Evolutionary conservation across 1,140 invertebrate genomes (phyloP).

Genomic region (Dreissena polymorpha): DNA sequence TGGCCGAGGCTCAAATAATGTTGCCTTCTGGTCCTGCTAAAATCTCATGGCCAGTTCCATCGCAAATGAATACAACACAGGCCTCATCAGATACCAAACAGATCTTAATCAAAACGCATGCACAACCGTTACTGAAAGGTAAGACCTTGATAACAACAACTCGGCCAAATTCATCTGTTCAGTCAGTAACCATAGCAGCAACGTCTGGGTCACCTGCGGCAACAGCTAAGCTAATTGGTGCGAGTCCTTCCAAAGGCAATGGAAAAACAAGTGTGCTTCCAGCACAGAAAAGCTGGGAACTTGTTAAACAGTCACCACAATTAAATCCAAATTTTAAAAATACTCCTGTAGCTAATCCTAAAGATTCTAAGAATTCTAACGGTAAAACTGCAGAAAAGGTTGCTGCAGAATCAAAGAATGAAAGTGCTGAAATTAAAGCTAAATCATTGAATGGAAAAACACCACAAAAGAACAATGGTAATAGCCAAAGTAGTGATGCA

Average conservation of each 20-base stretch:
- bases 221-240: slow-evolving; percentile 43
- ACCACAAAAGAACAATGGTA: too few relatives aligned
- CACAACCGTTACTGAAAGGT: not conserved
- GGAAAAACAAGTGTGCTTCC: slow-evolving; percentile 39
- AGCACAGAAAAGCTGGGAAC: slow-evolving; percentile 52
- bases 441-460: not conserved
- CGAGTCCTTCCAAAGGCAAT: not conserved
- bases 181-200: not conserved
- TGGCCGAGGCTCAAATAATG: slow-evolving; percentile 54
- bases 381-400: too few relatives aligned
- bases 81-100: slow-evolving; percentile 36
- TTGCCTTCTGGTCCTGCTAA: slow-evolving; percentile 43
- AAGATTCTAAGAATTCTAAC: too few relatives aligned
- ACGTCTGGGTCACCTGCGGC: not conserved
- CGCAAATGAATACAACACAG: not conserved
- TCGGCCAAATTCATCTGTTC: not conserved
- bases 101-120: not conserved
- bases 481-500: too few relatives aligned
- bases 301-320: slow-evolving; percentile 49
- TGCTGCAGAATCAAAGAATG: not conserved
- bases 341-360: too few relatives aligned
- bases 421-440: slow-evolving; percentile 18
- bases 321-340: not conserved
- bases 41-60: slow-evolving; percentile 44
- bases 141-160: not conserved